These are phyloP conservation scores for Helarctos malayanus DNA, from an alignment of 2,797 vertebrate genomes.

Conservation along the genomic window DNA sequence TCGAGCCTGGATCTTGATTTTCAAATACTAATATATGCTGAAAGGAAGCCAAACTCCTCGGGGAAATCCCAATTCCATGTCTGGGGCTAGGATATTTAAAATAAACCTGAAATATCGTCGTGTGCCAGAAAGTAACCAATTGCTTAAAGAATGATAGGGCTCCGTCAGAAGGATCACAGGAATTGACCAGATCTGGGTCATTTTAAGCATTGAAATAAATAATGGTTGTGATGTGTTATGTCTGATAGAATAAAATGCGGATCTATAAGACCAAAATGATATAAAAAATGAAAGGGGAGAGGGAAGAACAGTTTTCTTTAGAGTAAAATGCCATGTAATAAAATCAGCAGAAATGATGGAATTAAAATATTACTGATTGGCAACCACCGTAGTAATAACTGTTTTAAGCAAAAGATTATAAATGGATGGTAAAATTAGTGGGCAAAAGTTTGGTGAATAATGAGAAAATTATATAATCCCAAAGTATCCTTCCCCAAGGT, in stretches of 20 bases:
- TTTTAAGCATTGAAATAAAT: background rate
- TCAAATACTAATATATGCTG: background rate
- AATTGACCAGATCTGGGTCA: background rate
- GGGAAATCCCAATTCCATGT: background rate
- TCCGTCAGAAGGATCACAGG: background rate
- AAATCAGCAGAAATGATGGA: background rate
- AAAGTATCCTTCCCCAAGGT: background rate
- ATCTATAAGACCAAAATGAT: background rate
- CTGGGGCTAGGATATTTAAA: background rate
- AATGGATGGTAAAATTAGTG: background rate
- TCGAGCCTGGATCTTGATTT: background rate
- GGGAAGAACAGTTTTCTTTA: background rate
- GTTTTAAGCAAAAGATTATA: background rate
- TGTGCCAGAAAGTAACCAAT: background rate
- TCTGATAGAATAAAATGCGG: background rate
- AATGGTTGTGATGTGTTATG: background rate
- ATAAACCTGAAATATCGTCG: background rate
- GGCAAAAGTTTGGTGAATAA: background rate
- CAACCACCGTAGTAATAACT: background rate
- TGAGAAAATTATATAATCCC: background rate
- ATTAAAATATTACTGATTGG: background rate
- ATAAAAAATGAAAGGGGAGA: background rate
- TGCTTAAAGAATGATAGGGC: background rate
- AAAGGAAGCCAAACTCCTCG: background rate
- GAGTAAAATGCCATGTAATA: background rate